Base-by-base conservation (phyloP, 2,797 vertebrate genomes). In the Gymnocypris eckloni region DNA sequence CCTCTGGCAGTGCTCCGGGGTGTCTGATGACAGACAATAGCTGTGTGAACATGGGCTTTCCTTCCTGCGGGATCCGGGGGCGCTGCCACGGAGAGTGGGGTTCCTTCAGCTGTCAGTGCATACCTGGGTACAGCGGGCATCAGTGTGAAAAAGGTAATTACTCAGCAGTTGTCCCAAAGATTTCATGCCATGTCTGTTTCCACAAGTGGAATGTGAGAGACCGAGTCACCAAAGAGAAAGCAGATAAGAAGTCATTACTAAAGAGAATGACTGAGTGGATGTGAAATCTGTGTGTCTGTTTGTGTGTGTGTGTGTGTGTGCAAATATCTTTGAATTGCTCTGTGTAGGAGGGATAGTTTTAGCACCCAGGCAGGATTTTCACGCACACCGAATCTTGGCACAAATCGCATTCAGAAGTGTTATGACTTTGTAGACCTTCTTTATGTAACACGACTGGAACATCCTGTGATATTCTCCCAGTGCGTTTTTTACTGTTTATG, bases 31-130 rank as follows among this genome's bases (percentile, higher is more conserved):
- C 95, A 0, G 97, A 97, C 77, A 94, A 95, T 89, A 96, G 95
- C 94, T 98, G 97, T 92, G 94, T 97, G 90, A 96, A 94, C 93
- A 92, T 94, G 94, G 96, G 95, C 16, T 94, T 94, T 6, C 95
- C 96, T 1, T 96, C 95, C 69, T 98, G 97, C 28, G 97, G 96
- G 39, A 84, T 88, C 87, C 94, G 93, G 0, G 96, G 96, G 18
- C 94, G 93, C 86, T 98, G 97, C 89, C 95, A 94, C 4, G 96
- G 96, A 43, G 96, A 97, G 85, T 96, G 96, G 96, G 95, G 94
- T 84, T 96, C 96, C 0, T 96, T 97, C 87, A 94, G 95, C 67
- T 98, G 97, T 92, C 96, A 95, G 88, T 98, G 97, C 84, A 88
- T 96, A 86, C 94, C 95, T 0, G 96, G 96, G 52, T 96, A 96